Base-by-base conservation (phyloP, 2,113 vertebrate species). In the Chaenogobius annularis region DNA sequence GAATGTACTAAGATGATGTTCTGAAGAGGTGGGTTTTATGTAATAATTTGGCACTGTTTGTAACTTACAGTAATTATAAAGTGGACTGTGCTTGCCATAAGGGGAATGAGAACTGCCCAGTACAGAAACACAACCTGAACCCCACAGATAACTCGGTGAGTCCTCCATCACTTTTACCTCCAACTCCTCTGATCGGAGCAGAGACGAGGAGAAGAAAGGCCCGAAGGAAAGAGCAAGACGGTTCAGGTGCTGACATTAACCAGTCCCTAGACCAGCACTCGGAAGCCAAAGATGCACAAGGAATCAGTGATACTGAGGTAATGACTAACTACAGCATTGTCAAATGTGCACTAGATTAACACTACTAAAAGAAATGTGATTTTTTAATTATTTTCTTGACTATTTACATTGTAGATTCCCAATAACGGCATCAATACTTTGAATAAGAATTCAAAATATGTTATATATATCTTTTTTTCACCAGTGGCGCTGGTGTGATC, bases 1-100 rank as follows among this genome's bases (percentile, higher is more conserved):
- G 47, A 50, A 50, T 50, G 5, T 19, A 50, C 3, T 50, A 50
- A 50, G 6, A 17, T 14, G 47, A 50, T 50, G 47, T 17, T 48
- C 4, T 48, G 47, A 48, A 46, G 15, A 17, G 15, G 15, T 50
- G 47, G 14, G 4, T 59, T 47, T 19, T 17, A 8, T 74, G 4
- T 56, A 65, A 12, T 66, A 0, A 10, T 71, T 52, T 83, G 35
- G 68, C 46, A 2, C 31, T 40, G 8, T 4, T 10, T 37, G 46
- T 46, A 69, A 48, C 50, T 56, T 5, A 71, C 92, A 99, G 98
- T 92, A 97, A 96, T 92, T 99, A 99, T 90, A 98, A 99, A 91
- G 98, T 99, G 92, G 98, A 99, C 92, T 99, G 98, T 92, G 98
- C 97, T 20, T 99, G 98, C 92, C 96, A 97, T 86, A 98, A 98